These are phyloP conservation scores for Nematopogon swammerdamellus DNA, from an alignment of 2,888 invertebrate genomes.

Conservation along the genomic window DNA sequence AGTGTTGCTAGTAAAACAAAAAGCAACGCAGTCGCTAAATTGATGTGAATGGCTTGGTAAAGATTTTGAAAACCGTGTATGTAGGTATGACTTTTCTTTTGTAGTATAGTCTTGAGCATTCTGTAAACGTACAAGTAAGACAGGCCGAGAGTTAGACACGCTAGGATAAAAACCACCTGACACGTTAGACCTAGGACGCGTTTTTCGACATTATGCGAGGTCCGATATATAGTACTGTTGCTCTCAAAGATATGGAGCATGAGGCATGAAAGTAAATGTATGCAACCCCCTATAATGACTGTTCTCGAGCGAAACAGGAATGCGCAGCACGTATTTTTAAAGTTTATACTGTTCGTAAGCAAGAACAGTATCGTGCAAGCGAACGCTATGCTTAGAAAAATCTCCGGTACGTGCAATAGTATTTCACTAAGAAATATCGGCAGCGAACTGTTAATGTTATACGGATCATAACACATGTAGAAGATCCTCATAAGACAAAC, in stretches of 20 bases:
- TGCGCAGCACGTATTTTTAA: constrained; percentile 67
- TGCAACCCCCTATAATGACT: constrained; percentile 72
- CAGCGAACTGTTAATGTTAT: constrained; percentile 80
- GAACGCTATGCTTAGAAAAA: constrained; percentile 86
- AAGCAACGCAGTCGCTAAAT: constrained; percentile 80
- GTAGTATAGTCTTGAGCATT: constrained; percentile 69
- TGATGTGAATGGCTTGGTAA: constrained; percentile 85
- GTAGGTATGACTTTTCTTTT: constrained; percentile 75
- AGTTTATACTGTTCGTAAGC: constrained; percentile 73
- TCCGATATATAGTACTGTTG: constrained; percentile 46
- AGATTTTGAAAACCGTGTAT: constrained; percentile 78
- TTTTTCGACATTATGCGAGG: constrained; percentile 43
- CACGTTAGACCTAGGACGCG: constrained; percentile 72
- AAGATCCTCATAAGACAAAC: constrained; percentile 81
- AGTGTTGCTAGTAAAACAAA: constrained; percentile 80
- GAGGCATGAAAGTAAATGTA: constrained; percentile 78
- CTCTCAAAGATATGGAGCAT: constrained; percentile 76
- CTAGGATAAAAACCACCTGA: constrained; percentile 81
- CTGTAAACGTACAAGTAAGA: constrained; percentile 84
- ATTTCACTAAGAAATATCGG: constrained; percentile 78
- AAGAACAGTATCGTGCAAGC: constrained; percentile 83
- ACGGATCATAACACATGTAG: constrained; percentile 88
- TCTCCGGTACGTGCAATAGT: constrained; percentile 79
- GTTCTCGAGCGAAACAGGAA: constrained; percentile 74
- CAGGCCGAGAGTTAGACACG: constrained; percentile 78